phyloP scores from a whole-genome alignment of 2,888 invertebrate species.

The Caenorhabditis doughertyi region DNA sequence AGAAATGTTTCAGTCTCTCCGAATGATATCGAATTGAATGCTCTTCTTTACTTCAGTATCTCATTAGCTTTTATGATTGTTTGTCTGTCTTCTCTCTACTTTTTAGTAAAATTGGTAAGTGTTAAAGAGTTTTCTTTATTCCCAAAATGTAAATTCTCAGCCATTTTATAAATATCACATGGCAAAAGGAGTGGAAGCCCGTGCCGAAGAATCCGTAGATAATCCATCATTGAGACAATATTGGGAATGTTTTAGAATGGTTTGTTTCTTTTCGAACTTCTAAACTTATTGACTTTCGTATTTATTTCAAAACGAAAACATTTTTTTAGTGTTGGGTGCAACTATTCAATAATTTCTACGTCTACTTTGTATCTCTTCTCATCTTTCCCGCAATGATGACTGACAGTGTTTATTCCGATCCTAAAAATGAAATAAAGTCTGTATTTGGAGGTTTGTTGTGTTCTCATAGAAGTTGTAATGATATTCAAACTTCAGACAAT shows the following conservation, averaged over 20 bases:
- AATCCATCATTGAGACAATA: constrained; percentile 67
- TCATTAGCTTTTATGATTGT: constrained; percentile 93
- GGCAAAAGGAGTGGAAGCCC: constrained; percentile 61
- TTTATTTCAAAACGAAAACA: background rate
- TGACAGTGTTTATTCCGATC: constrained; percentile 63
- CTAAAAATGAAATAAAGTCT: constrained; percentile 35
- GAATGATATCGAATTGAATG: constrained; percentile 85
- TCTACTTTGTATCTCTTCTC: constrained; percentile 93
- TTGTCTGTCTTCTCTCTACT: constrained; percentile 96
- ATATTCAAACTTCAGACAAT: constrained; percentile 45
- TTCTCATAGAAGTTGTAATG: background rate
- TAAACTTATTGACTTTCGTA: no score
- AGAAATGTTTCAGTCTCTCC: constrained; percentile 69
- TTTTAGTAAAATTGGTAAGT: constrained; percentile 92
- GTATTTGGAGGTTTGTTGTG: constrained; percentile 56
- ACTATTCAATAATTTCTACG: constrained; percentile 92
- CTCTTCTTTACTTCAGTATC: constrained; percentile 97
- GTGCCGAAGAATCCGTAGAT: constrained; percentile 62
- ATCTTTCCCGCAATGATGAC: constrained; percentile 90
- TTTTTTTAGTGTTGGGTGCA: constrained; percentile 86
- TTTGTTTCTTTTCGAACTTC: constrained; percentile 21
- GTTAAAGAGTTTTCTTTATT: no score
- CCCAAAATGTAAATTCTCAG: constrained; percentile 53
- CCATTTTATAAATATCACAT: constrained; percentile 71
- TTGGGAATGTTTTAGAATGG: constrained; percentile 69